Evolutionary conservation across 2,888 invertebrate species (phyloP), one percentile per base, ranked within the genome.

Genomic region (Pediacus dermestoides): DNA sequence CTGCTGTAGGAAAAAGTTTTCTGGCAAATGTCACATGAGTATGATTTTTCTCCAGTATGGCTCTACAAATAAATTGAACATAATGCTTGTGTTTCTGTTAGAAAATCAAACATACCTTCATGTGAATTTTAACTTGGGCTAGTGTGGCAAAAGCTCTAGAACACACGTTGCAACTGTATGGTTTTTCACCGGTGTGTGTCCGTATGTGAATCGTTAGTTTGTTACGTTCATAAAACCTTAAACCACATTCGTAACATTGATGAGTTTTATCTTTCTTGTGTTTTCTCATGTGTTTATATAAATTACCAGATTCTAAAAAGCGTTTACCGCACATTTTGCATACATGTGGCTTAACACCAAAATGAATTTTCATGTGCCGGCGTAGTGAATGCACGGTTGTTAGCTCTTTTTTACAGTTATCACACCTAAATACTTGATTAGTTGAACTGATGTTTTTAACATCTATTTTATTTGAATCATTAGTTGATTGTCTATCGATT

Each of bases 181-280:
- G 58, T 39, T 58, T 58, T 35, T 61, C 61, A 0, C 60, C 59
- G 11, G 57, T 55, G 32, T 61, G 61, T 16, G 53, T 55, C 30
- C 57, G 43, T 12, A 55, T 42, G 34, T 61, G 61, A 13, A 60
- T 53, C 22, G 44, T 50, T 21, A 61, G 38, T 45, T 58, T 58
- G 30, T 58, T 56, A 28, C 58, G 45, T 30, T 58, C 57, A 42
- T 61, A 60, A 50, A 61, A 61, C 15, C 54, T 33, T 11, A 56
- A 39, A 13, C 57, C 57, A 35, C 59, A 60, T 30, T 57, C 52
- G 14, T 55, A 53, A 37, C 60, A 60, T 39, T 60, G 53, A 30
- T 58, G 56, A 35, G 52, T 53, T 32, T 57, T 58, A 16, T 59
- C 56, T 26, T 56, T 46, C 4, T 31, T 50, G 32, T 60, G 60